Evolutionary conservation across 2,888 invertebrate species (phyloP), one percentile per base, ranked within the genome.

Genomic region (Panopea generosa): DNA sequence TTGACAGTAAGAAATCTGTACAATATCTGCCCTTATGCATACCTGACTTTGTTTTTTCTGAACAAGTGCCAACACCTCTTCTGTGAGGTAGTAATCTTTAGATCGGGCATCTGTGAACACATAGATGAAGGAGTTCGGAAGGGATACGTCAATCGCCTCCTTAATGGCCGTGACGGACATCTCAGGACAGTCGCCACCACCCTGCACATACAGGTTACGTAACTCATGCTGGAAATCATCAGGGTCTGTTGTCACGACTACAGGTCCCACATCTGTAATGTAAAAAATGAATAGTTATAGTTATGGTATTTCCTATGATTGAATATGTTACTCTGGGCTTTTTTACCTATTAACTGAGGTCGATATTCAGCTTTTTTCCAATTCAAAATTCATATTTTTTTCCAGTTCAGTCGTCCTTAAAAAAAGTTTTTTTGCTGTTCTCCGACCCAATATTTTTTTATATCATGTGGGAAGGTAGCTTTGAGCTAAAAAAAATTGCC

Each of bases 51-150:
- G 95, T 87, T 95, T 96, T 87, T 95, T 94, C 89, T 96, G 96
- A 59, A 96, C 94, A n/a, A 94, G 90, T 72, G 95, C 94, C 11
- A 96, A 91, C 0, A 96, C 95, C 61, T 94, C 93, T 14, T 94
- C 94, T 0, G 95, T 94, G 6, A 95, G 92, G 62, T 93, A 91
- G 84, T 95, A 95, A 89, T 96, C 96, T 63, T 95, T 95, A 0
- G 96, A 95, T 0, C 95, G 94, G 0, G 96, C 96, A 87, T 96
- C 96, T 1, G 96, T 96, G 91, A 96, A 96, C 27, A 96, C 96
- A 86, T 96, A 96, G 45, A 96, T 93, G 89, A 94, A 95, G 0
- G 96, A 96, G 67, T 94, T 93, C 0, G 96, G 95, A 16, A 95
- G 92, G 47, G 95, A 95, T 11, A 94, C 94, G 84, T 95, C 94